These are phyloP conservation scores for Erebia epiphron DNA, from an alignment of 2,888 invertebrate genomes.

Conservation along the genomic window DNA sequence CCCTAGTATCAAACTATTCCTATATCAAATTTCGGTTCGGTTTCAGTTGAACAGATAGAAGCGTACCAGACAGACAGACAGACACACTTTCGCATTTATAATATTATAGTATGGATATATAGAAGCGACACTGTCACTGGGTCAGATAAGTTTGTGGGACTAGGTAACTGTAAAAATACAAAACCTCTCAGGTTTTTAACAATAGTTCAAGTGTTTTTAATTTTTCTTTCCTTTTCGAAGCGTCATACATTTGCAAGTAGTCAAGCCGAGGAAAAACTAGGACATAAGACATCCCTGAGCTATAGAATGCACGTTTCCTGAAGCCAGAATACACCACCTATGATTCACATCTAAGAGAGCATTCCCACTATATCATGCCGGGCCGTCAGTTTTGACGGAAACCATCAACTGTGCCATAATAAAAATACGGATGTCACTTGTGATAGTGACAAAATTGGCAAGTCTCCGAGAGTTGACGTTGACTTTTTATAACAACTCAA, in stretches of 20 bases:
- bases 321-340: slow-evolving; percentile 13
- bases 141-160: no score
- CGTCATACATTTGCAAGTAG: neutral
- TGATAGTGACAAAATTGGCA: no score
- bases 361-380: neutral
- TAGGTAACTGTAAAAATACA: neutral
- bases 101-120: no score
- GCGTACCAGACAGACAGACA: no score
- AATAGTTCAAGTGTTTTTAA: neutral
- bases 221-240: neutral
- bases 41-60: no score
- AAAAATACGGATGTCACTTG: no score
- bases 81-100: no score
- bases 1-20: no score
- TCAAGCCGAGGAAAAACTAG: slow-evolving; percentile 11
- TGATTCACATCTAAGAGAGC: slow-evolving; percentile 7
- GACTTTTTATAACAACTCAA: no score
- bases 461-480: no score
- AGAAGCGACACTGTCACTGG: no score
- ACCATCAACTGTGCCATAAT: neutral
- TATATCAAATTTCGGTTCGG: no score
- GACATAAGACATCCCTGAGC: slow-evolving; percentile 14
- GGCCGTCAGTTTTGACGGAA: neutral
- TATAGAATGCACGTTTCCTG: slow-evolving; percentile 22
- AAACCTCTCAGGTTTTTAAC: neutral